Conservation (phyloP, 2,888 invertebrate genomes). For the Ectemnius lituratus region DNA sequence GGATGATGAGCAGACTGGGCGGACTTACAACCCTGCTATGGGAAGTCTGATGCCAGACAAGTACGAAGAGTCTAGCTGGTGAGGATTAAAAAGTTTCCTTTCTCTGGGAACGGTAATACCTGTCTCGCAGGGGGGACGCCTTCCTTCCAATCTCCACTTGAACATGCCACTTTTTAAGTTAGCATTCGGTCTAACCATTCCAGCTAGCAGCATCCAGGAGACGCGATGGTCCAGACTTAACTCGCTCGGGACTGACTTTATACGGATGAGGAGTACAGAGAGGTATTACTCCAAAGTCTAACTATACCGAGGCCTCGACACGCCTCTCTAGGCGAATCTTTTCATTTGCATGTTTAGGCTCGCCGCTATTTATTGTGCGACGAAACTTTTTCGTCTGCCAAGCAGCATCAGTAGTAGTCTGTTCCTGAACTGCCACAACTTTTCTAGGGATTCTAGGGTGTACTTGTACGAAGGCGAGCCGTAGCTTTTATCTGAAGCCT, state of each 20-base stretch:
- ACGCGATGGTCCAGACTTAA: conserved; percentile 29
- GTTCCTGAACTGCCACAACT: background rate
- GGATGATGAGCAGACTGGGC: background rate
- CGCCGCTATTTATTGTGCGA: conserved; percentile 38
- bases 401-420: background rate
- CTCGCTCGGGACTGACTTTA: conserved; percentile 32
- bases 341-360: conserved; percentile 46
- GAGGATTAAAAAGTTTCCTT: conserved; percentile 11
- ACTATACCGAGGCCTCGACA: conserved; percentile 37
- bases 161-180: conserved; percentile 27
- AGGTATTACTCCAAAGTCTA: conserved; percentile 44
- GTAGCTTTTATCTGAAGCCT: conserved; percentile 38
- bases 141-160: conserved; percentile 26
- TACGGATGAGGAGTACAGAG: conserved; percentile 39
- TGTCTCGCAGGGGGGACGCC: conserved; percentile 12
- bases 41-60: background rate
- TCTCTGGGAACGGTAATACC: background rate
- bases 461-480: conserved; percentile 5
- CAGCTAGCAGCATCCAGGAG: conserved; percentile 9
- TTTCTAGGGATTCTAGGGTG: background rate
- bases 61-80: background rate
- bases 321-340: conserved; percentile 45
- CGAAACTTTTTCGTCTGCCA: conserved; percentile 41
- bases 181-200: conserved; percentile 39
- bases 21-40: background rate